Percentiles rank a stretch among this genome's conserved stretches.
phyloP scores from a whole-genome alignment of 2,113 vertebrate genomes.

The Urocolius indicus region DNA sequence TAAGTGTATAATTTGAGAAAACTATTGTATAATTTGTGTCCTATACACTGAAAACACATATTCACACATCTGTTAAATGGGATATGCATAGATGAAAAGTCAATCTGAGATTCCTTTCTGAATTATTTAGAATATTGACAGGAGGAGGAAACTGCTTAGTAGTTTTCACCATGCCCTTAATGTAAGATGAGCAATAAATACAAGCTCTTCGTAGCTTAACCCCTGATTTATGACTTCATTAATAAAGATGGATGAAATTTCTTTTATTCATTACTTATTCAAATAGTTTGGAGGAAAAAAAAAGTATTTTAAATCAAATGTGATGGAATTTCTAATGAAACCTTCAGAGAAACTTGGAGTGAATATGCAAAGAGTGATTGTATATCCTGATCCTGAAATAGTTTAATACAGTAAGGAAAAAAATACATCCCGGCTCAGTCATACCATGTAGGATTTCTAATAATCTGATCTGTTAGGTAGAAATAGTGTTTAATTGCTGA shows the following conservation, averaged over 20 bases:
- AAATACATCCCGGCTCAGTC: not conserved
- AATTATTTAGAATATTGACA: conserved; percentile 69
- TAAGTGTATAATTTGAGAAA: not conserved
- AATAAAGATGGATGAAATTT: conserved; percentile 43
- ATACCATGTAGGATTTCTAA: not conserved
- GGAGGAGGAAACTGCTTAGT: conserved; percentile 59
- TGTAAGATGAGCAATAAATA: conserved; percentile 65
- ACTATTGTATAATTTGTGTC: not conserved
- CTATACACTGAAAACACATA: not conserved
- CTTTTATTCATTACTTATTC: conserved; percentile 63
- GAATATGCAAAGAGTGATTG: not conserved
- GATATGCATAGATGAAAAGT: not conserved
- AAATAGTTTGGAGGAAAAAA: conserved; percentile 37
- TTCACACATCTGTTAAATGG: not conserved
- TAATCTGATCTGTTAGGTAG: not conserved
- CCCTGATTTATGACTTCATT: conserved; percentile 59
- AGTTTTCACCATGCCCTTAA: conserved; percentile 23
- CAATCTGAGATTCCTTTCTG: conserved; percentile 24
- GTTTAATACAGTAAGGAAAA: not conserved
- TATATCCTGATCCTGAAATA: not conserved
- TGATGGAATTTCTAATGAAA: conserved; percentile 24
- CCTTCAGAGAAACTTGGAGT: not conserved
- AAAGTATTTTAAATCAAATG: conserved; percentile 33
- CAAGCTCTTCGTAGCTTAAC: not conserved
- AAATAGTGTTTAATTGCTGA: not conserved